Conservation (phyloP, 30 jellyfish, hydroid and myxozoan genomes). For the Hydractinia echinata region DNA sequence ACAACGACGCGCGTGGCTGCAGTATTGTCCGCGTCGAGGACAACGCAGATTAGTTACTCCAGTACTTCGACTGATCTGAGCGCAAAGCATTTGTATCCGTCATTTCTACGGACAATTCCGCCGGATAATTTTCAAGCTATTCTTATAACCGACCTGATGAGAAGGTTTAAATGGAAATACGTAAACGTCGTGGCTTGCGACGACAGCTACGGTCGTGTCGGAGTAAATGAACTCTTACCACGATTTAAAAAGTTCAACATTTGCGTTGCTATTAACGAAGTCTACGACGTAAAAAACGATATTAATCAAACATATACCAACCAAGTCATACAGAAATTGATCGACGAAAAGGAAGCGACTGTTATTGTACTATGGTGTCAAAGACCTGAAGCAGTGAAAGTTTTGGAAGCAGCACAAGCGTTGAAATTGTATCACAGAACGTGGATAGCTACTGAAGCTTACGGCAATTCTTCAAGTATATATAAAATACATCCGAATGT, state of each 20-base stretch:
- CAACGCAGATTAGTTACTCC: constrained; percentile 93
- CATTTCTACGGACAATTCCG: constrained; percentile 92
- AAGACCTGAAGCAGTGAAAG: constrained; percentile 71
- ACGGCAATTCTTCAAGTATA: constrained; percentile 65
- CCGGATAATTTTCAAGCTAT: constrained; percentile 93
- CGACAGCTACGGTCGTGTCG: constrained; percentile 92
- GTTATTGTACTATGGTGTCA: constrained; percentile 94
- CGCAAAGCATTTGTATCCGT: constrained; percentile 66
- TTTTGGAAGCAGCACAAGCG: constrained; percentile 64
- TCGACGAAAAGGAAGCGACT: constrained; percentile 51
- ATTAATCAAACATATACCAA: constrained; percentile 30
- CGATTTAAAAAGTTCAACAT: constrained; percentile 48
- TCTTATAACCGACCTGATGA: constrained; percentile 65
- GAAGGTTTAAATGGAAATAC: constrained; percentile 68
- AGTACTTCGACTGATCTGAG: constrained; percentile 89
- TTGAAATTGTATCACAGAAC: constrained; percentile 56
- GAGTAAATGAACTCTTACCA: constrained; percentile 78
- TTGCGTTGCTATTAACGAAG: constrained; percentile 78
- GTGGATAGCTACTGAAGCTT: constrained; percentile 98
- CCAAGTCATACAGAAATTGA: constrained; percentile 38
- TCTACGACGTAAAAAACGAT: constrained; percentile 63
- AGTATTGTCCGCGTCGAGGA: constrained; percentile 65
- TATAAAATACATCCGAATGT: constrained; percentile 60
- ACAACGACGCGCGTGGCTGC: constrained; percentile 82
- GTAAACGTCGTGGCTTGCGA: constrained; percentile 89